Evolutionary conservation across 2,797 vertebrate genomes (phyloP).

Genomic region (Nannoperca australis): DNA sequence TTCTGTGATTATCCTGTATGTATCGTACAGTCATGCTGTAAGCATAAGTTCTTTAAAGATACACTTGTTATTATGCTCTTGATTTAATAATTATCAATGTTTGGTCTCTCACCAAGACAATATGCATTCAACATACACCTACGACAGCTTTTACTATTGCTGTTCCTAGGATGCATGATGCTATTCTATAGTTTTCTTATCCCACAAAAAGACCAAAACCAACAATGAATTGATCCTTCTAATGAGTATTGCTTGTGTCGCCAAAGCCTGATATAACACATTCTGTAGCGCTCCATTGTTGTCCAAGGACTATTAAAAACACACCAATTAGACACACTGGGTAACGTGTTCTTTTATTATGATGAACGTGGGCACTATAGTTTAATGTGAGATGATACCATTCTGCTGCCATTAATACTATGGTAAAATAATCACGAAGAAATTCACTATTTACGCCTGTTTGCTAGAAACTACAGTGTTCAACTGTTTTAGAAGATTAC

Average conservation of each 20-base stretch:
- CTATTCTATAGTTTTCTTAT: too few species aligned
- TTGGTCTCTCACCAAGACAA: not conserved
- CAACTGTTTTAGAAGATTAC: not conserved
- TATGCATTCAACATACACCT: not conserved
- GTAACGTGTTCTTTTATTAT: not conserved
- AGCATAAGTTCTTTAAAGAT: constrained; percentile 25
- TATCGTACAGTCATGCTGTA: constrained; percentile 8
- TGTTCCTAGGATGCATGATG: not conserved
- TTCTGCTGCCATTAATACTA: not conserved
- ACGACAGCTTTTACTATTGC: not conserved
- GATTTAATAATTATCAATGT: constrained; percentile 5
- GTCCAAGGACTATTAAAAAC: not conserved
- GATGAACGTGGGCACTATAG: not conserved
- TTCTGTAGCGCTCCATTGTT: not conserved
- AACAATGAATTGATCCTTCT: not conserved
- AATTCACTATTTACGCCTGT: not conserved
- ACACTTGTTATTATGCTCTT: constrained; percentile 1
- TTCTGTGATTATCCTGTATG: constrained; percentile 30
- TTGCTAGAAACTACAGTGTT: not conserved
- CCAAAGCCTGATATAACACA: not conserved
- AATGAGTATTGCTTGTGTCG: not conserved
- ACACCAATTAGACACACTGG: not conserved
- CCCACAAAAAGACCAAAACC: not conserved
- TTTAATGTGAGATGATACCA: not conserved
- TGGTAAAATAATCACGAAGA: too few species aligned